Evolutionary conservation across 1,140 invertebrate genomes (phyloP).

Genomic region (Mercenaria mercenaria): DNA sequence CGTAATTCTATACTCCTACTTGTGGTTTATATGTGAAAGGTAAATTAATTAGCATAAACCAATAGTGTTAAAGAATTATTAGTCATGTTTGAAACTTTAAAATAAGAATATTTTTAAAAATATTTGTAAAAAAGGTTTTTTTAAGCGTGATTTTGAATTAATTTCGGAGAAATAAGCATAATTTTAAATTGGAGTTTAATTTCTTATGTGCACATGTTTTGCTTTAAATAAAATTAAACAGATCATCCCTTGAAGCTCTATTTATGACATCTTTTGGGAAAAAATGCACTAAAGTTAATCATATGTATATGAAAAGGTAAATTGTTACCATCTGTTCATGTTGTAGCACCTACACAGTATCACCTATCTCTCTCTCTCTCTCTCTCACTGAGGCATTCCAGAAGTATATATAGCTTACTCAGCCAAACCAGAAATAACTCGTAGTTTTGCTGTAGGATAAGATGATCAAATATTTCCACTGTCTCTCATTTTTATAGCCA

Average conservation of each 20-base stretch:
- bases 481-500: not conserved
- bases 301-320: constrained; percentile 17
- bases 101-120: too few relatives aligned
- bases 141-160: too few relatives aligned
- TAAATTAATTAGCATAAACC: not conserved
- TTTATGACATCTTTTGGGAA: too few relatives aligned
- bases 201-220: too few relatives aligned
- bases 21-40: not conserved
- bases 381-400: constrained; percentile 10
- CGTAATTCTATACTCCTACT: not conserved
- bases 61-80: not conserved
- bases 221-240: too few relatives aligned
- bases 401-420: constrained; percentile 61
- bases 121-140: too few relatives aligned
- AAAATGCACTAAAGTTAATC: too few relatives aligned
- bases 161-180: too few relatives aligned
- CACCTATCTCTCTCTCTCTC: not conserved
- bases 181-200: too few relatives aligned
- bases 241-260: too few relatives aligned
- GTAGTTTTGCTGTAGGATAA: not conserved
- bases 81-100: not conserved
- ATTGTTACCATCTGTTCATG: constrained; percentile 33
- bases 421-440: constrained; percentile 53
- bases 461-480: constrained; percentile 21
- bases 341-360: constrained; percentile 22